A percentile compares a stretch with the other conserved stretches of the same genome.
Conservation (phyloP, 2,113 vertebrate species). For the Sprattus sprattus region DNA sequence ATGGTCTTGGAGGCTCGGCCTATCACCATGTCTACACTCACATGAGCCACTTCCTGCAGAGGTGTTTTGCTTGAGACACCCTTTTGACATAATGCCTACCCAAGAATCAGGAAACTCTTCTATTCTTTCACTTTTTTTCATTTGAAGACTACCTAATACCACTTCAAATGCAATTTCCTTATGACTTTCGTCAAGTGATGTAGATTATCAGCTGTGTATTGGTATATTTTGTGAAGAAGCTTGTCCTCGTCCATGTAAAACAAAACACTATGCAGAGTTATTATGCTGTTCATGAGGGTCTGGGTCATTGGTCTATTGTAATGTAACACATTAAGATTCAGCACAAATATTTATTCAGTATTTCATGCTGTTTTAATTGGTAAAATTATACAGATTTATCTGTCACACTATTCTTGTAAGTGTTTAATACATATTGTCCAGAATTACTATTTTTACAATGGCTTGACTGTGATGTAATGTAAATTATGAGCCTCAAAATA, state of each 20-base stretch:
- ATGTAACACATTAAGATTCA: background rate
- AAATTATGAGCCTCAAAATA: background rate
- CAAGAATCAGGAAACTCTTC: background rate
- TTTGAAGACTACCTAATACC: background rate
- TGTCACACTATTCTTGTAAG: background rate
- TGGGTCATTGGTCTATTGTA: background rate
- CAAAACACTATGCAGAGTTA: background rate
- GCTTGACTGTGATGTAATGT: background rate
- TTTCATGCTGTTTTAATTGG: background rate
- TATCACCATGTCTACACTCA: constrained; percentile 90
- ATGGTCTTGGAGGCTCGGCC: constrained; percentile 79
- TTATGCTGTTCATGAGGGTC: background rate
- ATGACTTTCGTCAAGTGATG: background rate
- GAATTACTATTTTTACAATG: background rate
- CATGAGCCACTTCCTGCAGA: constrained; percentile 88
- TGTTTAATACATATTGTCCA: background rate
- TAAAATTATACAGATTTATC: background rate
- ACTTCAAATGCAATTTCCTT: background rate
- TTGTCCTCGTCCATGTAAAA: background rate
- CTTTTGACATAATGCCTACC: background rate
- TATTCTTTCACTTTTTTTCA: background rate
- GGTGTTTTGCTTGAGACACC: constrained; percentile 76
- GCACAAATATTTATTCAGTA: background rate
- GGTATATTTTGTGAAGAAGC: background rate
- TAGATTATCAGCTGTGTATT: background rate